A percentile compares a stretch with the other conserved stretches of the same genome.
These are phyloP conservation scores for Pogonomyrmex barbatus DNA, from an alignment of 1,140 invertebrate species.

Conservation along the genomic window DNA sequence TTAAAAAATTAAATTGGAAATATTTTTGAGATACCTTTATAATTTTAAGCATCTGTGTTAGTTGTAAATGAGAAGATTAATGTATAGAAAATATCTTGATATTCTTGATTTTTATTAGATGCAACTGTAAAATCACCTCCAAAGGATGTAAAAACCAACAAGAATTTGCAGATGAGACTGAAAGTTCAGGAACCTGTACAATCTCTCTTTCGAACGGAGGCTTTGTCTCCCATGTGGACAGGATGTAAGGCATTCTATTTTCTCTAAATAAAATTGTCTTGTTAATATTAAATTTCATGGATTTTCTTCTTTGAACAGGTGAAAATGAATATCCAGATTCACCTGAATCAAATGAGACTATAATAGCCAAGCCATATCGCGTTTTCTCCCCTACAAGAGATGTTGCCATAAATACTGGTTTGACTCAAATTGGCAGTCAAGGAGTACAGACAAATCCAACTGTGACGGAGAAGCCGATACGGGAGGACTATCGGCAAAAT, in stretches of 20 bases:
- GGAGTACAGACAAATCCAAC: constrained; percentile 68
- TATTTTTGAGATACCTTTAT: background rate
- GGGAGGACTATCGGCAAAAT: constrained; percentile 58
- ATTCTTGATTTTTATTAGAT: constrained; percentile 73
- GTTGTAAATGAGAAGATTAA: background rate
- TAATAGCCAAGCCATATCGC: constrained; percentile 81
- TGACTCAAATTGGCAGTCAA: constrained; percentile 46
- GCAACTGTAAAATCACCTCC: constrained; percentile 81
- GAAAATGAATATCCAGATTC: constrained; percentile 85
- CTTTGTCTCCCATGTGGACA: constrained; percentile 82
- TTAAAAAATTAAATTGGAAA: background rate
- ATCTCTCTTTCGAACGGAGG: constrained; percentile 80
- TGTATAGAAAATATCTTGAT: background rate
- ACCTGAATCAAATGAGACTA: constrained; percentile 85
- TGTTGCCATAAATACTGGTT: constrained; percentile 70
- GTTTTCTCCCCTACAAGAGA: constrained; percentile 84
- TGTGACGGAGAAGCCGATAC: constrained; percentile 53
- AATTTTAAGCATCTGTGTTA: background rate
- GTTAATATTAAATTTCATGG: background rate
- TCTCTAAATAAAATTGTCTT: background rate
- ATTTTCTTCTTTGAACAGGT: constrained; percentile 73
- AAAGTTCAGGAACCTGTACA: constrained; percentile 82
- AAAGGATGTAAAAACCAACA: constrained; percentile 84
- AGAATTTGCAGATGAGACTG: constrained; percentile 83
- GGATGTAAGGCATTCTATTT: constrained; percentile 75